These are phyloP conservation scores for Alligator mississippiensis DNA, from an alignment of 2,113 vertebrate species.

Conservation along the genomic window DNA sequence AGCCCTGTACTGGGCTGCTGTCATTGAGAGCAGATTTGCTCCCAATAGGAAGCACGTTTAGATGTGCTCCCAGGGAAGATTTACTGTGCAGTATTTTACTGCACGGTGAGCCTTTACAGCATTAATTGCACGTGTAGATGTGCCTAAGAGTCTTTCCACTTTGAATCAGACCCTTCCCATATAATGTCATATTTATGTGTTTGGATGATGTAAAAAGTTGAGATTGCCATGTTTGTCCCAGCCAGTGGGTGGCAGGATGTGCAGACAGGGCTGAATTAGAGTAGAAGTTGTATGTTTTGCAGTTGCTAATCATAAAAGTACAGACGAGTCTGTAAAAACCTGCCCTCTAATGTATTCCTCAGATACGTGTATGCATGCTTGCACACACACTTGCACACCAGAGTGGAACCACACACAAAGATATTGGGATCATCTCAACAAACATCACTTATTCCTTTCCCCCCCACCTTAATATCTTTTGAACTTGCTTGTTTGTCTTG, in stretches of 20 bases:
- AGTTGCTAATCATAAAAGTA: accelerated
- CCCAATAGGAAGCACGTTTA: too few relatives aligned
- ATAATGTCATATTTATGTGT: neutral
- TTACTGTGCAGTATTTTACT: too few relatives aligned
- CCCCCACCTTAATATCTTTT: neutral
- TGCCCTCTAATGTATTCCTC: neutral
- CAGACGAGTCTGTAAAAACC: neutral
- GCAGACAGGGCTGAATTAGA: accelerated
- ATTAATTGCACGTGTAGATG: too few relatives aligned
- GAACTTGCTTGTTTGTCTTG: neutral
- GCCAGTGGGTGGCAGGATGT: neutral
- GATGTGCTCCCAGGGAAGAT: too few relatives aligned
- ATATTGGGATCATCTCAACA: accelerated
- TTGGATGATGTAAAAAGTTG: neutral
- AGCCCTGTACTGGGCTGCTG: too few relatives aligned
- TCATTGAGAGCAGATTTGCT: too few relatives aligned
- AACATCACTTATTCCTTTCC: neutral
- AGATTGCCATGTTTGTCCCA: neutral
- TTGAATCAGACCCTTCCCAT: neutral
- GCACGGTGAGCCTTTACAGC: too few relatives aligned
- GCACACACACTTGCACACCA: accelerated
- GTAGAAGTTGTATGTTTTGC: neutral
- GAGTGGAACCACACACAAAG: neutral
- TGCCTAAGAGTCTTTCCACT: neutral
- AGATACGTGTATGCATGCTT: accelerated